phyloP scores from a whole-genome alignment of 1,140 invertebrate genomes.

The Sarcophaga bullata region DNA sequence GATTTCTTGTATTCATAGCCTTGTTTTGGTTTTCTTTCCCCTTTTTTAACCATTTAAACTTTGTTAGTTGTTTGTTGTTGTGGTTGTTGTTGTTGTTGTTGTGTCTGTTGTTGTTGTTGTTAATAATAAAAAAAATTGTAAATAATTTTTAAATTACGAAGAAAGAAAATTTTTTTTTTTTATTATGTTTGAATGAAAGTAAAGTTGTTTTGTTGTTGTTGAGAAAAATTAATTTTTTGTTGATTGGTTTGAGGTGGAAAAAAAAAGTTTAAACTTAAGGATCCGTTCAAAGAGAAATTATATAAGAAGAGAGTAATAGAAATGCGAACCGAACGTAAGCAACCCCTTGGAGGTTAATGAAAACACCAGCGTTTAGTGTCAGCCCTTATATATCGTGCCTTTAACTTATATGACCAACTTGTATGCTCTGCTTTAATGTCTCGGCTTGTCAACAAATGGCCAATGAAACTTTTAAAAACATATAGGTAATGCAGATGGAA shows the following conservation, averaged over 20 bases:
- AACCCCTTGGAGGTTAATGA: conserved; percentile 67
- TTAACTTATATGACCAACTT: not conserved
- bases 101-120: conserved; percentile 12
- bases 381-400: conserved; percentile 58
- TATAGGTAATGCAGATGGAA: not conserved
- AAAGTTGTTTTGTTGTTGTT: conserved; percentile 50
- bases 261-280: conserved; percentile 54
- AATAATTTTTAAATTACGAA: conserved; percentile 25
- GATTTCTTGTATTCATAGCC: too few relatives aligned
- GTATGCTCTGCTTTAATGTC: conserved; percentile 1
- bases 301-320: conserved; percentile 65
- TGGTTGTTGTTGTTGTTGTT: not conserved
- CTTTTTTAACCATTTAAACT: conserved; percentile 4
- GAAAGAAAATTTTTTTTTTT: not conserved
- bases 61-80: not conserved
- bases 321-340: conserved; percentile 67
- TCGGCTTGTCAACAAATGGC: conserved; percentile 15
- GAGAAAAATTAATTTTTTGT: not conserved
- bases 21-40: conserved; percentile 5
- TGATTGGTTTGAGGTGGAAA: conserved; percentile 53
- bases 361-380: conserved; percentile 48
- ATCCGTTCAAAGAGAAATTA: conserved; percentile 59
- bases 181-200: conserved; percentile 49
- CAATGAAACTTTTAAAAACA: not conserved
- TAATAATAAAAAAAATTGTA: not conserved